Conservation (phyloP, 2,888 invertebrate species). For the Colletes collaris region DNA sequence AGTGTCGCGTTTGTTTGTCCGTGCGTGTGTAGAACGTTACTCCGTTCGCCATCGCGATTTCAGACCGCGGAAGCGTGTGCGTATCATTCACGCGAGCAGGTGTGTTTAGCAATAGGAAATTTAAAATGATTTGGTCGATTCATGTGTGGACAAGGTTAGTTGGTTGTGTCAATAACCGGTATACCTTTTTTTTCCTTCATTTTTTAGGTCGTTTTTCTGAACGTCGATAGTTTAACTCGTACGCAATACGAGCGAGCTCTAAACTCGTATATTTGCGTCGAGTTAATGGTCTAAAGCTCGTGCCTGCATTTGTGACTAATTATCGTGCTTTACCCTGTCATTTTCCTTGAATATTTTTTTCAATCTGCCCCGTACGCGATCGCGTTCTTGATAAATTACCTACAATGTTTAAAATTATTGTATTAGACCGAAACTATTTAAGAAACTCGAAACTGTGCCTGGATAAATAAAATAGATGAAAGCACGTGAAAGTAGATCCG, state of each 20-base stretch:
- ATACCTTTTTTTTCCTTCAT: conserved; percentile 18
- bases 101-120: conserved; percentile 40
- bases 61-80: neutral
- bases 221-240: neutral
- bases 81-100: neutral
- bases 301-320: conserved; percentile 21
- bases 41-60: neutral
- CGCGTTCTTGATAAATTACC: neutral
- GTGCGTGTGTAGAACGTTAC: too few species aligned
- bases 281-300: conserved; percentile 21
- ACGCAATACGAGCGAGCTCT: neutral
- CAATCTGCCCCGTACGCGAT: neutral
- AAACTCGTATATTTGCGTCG: conserved; percentile 3
- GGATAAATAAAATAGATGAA: too few species aligned
- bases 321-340: neutral
- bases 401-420: neutral
- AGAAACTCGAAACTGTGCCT: too few species aligned
- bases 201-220: neutral
- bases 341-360: neutral
- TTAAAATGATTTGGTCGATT: conserved; percentile 38
- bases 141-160: conserved; percentile 44
- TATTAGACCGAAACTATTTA: too few species aligned
- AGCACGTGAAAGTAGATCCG: too few species aligned
- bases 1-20: neutral
- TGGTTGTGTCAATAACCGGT: conserved; percentile 45